A percentile compares a stretch with the other conserved stretches of the same genome.
These are phyloP conservation scores for Palaemon carinicauda DNA, from an alignment of 1,140 invertebrate genomes.

Conservation along the genomic window DNA sequence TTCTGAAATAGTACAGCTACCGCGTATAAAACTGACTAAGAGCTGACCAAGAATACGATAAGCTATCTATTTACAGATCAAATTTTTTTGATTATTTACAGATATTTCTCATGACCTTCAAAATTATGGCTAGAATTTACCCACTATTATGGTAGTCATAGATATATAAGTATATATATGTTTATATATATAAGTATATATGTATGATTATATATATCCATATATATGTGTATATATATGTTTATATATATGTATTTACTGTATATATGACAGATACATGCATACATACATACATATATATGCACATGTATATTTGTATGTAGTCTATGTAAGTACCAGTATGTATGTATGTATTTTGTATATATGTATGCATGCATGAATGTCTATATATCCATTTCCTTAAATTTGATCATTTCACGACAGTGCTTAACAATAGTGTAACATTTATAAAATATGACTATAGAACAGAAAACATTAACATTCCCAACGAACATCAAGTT, in stretches of 20 bases:
- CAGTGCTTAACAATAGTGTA: conserved; percentile 38
- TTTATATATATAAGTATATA: not conserved
- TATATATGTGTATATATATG: not conserved
- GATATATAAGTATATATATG: not conserved
- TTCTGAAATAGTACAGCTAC: no score
- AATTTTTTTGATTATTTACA: no score
- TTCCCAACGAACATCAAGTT: conserved; percentile 46
- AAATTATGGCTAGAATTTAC: no score
- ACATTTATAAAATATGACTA: conserved; percentile 56
- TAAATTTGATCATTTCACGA: not conserved
- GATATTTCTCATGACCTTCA: no score
- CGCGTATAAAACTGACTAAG: no score
- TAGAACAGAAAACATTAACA: conserved; percentile 48
- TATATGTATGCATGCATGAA: not conserved
- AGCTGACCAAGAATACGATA: no score
- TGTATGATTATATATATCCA: not conserved
- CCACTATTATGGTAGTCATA: no score
- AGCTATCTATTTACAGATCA: no score
- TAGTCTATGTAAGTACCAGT: not conserved
- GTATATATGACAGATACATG: no score
- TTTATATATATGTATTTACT: not conserved
- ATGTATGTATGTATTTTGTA: not conserved
- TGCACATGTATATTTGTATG: not conserved
- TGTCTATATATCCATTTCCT: not conserved
- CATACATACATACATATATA: not conserved